Percentiles rank a stretch among this genome's conserved stretches.
Conservation (phyloP, 2,888 invertebrate genomes). For the Hemistola chrysoprasaria region DNA sequence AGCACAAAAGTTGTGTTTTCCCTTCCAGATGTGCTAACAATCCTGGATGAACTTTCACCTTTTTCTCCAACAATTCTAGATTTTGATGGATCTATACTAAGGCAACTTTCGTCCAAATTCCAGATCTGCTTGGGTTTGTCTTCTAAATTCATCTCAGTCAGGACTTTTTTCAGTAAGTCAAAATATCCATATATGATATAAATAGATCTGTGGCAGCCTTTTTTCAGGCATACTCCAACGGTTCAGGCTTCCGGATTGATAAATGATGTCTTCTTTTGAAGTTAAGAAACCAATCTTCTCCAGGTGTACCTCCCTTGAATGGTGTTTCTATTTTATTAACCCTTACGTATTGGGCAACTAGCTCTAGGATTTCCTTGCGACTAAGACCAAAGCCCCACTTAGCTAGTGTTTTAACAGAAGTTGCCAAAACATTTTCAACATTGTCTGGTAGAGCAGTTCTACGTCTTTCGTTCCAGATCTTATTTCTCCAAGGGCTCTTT, state of each 20-base stretch:
- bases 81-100: slow-evolving; percentile 3
- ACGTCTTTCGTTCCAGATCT: no score
- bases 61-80: slow-evolving; percentile 7
- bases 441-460: no score
- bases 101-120: slow-evolving; percentile 3
- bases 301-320: slow-evolving; percentile 38
- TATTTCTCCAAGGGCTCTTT: no score
- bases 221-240: slow-evolving; percentile 31
- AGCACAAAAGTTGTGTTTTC: slow-evolving; percentile 7
- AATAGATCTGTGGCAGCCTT: slow-evolving; percentile 4
- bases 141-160: neutral
- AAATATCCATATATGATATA: slow-evolving; percentile 5
- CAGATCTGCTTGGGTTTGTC: slow-evolving; percentile 1
- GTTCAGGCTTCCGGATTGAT: slow-evolving; percentile 48
- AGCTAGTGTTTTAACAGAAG: no score
- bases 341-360: slow-evolving; percentile 35
- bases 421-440: no score
- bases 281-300: slow-evolving; percentile 39
- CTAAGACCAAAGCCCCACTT: slow-evolving; percentile 35
- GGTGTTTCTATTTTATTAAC: slow-evolving; percentile 33
- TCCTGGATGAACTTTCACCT: slow-evolving; percentile 3
- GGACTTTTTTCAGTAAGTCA: slow-evolving; percentile 1
- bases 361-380: slow-evolving; percentile 36
- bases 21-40: slow-evolving; percentile 2
- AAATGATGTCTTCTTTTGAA: slow-evolving; percentile 39